phyloP scores from a whole-genome alignment of 2,888 invertebrate genomes.

The Scaptomyza flava region DNA sequence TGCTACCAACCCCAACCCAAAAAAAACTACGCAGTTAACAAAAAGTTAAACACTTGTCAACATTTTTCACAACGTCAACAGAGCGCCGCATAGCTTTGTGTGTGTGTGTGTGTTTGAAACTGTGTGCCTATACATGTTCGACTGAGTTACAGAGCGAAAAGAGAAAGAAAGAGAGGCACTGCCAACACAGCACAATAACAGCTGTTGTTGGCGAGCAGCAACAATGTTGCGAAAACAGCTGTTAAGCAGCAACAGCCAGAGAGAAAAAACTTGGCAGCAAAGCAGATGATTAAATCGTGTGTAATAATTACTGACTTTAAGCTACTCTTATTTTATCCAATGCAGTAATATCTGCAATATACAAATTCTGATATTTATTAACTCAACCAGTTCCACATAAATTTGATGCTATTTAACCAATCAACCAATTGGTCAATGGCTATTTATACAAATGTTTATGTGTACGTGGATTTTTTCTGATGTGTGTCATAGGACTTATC shows the following conservation, averaged over 20 bases:
- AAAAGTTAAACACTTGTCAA: slow-evolving; percentile 74
- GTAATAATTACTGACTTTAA: neutral
- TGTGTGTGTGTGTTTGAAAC: slow-evolving; percentile 13
- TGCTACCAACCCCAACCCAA: slow-evolving; percentile 57
- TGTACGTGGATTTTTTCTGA: too few species aligned
- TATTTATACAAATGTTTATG: too few species aligned
- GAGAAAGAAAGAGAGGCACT: slow-evolving; percentile 16
- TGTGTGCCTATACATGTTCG: slow-evolving; percentile 24
- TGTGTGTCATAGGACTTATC: neutral
- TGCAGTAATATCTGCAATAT: neutral
- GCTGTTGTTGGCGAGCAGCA: slow-evolving; percentile 60
- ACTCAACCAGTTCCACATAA: neutral
- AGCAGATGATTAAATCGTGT: slow-evolving; percentile 13
- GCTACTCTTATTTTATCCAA: slow-evolving; percentile 19
- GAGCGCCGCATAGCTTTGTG: slow-evolving; percentile 56
- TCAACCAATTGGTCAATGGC: too few species aligned
- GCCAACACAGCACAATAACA: slow-evolving; percentile 59
- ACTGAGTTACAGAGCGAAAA: slow-evolving; percentile 52
- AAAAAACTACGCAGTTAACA: slow-evolving; percentile 74
- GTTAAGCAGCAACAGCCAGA: slow-evolving; percentile 52
- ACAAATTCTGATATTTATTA: neutral
- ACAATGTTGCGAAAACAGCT: slow-evolving; percentile 81
- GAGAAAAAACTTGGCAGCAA: slow-evolving; percentile 43
- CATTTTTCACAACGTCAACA: slow-evolving; percentile 69
- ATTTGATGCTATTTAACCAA: neutral